Evolutionary conservation across 2,888 invertebrate genomes (phyloP).

Genomic region (Dasysyrphus albostriatus): DNA sequence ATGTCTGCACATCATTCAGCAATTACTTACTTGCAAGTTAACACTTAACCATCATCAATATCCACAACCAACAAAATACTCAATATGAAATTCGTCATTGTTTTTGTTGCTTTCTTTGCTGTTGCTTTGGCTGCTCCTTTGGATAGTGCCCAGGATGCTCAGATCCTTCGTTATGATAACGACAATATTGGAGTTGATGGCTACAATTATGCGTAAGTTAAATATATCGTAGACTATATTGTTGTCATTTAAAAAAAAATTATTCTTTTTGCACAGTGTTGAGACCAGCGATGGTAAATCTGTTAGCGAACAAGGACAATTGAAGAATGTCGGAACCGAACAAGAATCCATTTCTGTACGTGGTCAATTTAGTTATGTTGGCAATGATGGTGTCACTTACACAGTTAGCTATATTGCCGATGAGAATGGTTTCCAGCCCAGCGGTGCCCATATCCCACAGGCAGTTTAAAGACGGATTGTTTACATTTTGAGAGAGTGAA

Average conservation of each 20-base stretch:
- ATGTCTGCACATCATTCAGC: conserved; percentile 69
- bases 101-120: conserved; percentile 80
- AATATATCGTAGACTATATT: not conserved
- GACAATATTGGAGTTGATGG: conserved; percentile 85
- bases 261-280: conserved; percentile 74
- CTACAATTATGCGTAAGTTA: conserved; percentile 86
- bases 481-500: conserved; percentile 14
- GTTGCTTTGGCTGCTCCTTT: conserved; percentile 80
- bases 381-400: conserved; percentile 86
- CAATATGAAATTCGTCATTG: conserved; percentile 80
- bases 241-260: not conserved
- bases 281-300: conserved; percentile 85
- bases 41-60: conserved; percentile 19
- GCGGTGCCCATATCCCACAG: conserved; percentile 84
- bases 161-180: conserved; percentile 83
- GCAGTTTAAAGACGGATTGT: conserved; percentile 74
- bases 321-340: conserved; percentile 85
- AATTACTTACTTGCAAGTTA: conserved; percentile 61
- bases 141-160: conserved; percentile 77
- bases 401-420: conserved; percentile 84
- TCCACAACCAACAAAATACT: conserved; percentile 12
- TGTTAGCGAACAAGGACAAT: conserved; percentile 85
- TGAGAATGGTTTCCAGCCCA: conserved; percentile 84
- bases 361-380: conserved; percentile 86
- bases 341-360: conserved; percentile 85